Base-by-base conservation (phyloP, 2,888 invertebrate species). In the Gnatocerus cornutus region DNA sequence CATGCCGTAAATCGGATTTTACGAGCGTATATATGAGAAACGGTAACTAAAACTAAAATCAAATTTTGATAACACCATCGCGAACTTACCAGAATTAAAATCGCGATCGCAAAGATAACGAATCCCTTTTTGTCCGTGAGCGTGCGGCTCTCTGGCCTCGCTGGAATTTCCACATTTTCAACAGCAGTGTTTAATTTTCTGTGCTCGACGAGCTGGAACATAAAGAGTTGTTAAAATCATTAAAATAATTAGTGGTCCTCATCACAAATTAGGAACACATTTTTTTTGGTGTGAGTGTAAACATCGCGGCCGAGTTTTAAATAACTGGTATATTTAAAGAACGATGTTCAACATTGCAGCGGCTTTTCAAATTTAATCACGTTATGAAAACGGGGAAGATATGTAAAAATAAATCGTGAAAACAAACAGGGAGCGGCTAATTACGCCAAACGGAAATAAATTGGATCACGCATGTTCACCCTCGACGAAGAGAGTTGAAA, bases 151-250 rank as follows among this genome's bases (percentile, higher is more conserved):
- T 78, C 77, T 0, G 74, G 61, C 9, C 69, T 66, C 59, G 76
- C 77, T 12, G 79, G 79, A 50, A 79, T 76, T 43, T 77, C 68
- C 2, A 79, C 69, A 43, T 69, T 69, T 5, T 71, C 73, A 56
- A 73, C 39, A 6, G 71, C 27, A 7, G 71, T 68, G 14, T 74
- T 68, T 10, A 76, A 55, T 64, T 76, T 77, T 39, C 78, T 75
- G 59, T 78, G 78, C 14, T 72, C 65, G n/a, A 33, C 12, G 3
- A 53, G 33, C 53, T 53, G 53, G 30, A 53, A 53, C 46, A 46
- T 16, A 3, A 21, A 16, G 6, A n/a, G 1, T 33, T 33, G 7
- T 33, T 33, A 33, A 33, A 33, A 33, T n/a, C 33, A 33, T 33
- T 7, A 33, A 33, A 33, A 33, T 33, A 33, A 33, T 33, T 21